phyloP scores from a whole-genome alignment of 1,140 invertebrate species.

The Aporrectodea caliginosa region DNA sequence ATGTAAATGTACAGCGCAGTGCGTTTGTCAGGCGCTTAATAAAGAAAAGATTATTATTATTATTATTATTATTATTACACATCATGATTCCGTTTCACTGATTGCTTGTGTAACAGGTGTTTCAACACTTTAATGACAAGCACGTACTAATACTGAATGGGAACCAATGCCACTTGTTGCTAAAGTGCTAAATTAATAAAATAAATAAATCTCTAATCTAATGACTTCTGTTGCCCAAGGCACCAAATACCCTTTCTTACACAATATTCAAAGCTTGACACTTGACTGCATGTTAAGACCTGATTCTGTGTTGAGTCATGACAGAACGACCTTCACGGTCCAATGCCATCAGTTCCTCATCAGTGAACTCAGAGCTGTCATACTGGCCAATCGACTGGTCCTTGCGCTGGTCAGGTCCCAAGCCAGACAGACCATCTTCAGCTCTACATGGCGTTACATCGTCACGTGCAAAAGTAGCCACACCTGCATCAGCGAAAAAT shows the following conservation, averaged over 20 bases:
- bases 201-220: background rate
- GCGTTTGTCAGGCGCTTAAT: no score
- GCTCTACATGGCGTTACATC: constrained; percentile 50
- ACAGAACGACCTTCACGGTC: constrained; percentile 60
- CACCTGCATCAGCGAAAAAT: constrained; percentile 48
- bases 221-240: no score
- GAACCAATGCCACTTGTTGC: background rate
- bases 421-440: constrained; percentile 57
- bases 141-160: background rate
- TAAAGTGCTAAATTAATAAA: background rate
- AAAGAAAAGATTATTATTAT: no score
- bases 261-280: no score
- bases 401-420: constrained; percentile 20
- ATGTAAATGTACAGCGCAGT: no score
- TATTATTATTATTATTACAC: no score
- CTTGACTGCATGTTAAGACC: constrained; percentile 39
- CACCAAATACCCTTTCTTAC: no score
- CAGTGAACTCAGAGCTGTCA: constrained; percentile 44
- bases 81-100: no score
- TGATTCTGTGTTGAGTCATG: constrained; percentile 58
- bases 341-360: constrained; percentile 50
- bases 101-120: no score
- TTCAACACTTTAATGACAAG: no score
- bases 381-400: constrained; percentile 45
- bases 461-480: constrained; percentile 58